phyloP scores from a whole-genome alignment of 2,113 vertebrate species.

The Cyanoderma ruficeps region DNA sequence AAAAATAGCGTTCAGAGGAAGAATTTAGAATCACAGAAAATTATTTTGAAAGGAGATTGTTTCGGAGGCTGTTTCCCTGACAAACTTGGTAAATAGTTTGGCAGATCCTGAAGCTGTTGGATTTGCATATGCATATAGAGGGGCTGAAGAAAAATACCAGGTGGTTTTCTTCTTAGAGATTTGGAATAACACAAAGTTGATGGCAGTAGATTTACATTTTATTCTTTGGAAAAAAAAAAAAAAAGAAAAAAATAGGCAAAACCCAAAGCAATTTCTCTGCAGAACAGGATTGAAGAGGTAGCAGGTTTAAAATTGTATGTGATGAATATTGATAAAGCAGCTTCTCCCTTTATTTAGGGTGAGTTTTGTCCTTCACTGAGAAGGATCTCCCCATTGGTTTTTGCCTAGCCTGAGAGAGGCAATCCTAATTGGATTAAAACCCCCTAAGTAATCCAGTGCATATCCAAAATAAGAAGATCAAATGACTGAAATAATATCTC shows the following conservation, averaged over 20 bases:
- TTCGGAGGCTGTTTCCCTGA: conserved; percentile 58
- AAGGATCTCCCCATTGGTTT: neutral
- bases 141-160: conserved; percentile 50
- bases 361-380: neutral
- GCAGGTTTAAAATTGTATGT: neutral
- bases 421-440: neutral
- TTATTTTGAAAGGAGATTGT: conserved; percentile 55
- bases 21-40: conserved; percentile 38
- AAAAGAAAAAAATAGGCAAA: neutral
- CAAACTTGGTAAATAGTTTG: conserved; percentile 64
- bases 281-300: neutral
- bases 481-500: neutral
- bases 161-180: conserved; percentile 36
- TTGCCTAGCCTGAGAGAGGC: neutral
- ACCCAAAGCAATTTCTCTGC: neutral
- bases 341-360: neutral
- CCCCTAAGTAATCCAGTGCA: neutral
- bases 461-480: conserved; percentile 39
- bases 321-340: neutral
- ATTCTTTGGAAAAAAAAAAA: neutral
- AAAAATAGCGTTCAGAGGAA: conserved; percentile 42
- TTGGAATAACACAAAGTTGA: conserved; percentile 20
- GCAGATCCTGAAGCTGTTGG: conserved; percentile 48
- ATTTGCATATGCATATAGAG: conserved; percentile 62
- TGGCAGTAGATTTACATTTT: conserved; percentile 44